Conservation (phyloP, 1,140 invertebrate genomes). For the Bombus turneri region DNA sequence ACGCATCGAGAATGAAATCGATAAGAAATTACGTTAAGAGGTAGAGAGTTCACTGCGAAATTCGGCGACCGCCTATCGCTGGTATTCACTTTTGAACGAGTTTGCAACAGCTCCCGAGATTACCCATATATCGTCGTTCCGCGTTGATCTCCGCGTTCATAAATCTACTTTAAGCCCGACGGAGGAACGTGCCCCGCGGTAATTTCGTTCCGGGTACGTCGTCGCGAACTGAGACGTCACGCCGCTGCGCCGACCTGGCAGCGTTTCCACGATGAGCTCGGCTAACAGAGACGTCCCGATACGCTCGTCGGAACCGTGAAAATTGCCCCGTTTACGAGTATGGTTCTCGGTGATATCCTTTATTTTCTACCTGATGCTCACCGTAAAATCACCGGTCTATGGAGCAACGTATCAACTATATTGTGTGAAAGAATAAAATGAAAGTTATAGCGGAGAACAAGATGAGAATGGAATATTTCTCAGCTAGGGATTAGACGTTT, state of each 20-base stretch:
- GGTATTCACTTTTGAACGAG: conserved; percentile 51
- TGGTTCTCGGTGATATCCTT: background rate
- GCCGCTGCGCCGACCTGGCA: conserved; percentile 19
- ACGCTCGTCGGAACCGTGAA: conserved; percentile 55
- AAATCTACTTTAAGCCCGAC: conserved; percentile 63
- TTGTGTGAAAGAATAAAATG: background rate
- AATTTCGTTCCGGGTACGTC: conserved; percentile 62
- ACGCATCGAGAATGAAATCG: background rate
- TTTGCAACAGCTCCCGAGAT: conserved; percentile 58
- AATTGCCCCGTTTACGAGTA: conserved; percentile 50
- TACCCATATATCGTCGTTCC: conserved; percentile 53
- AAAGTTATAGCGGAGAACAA: background rate
- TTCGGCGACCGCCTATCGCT: background rate
- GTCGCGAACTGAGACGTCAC: conserved; percentile 45
- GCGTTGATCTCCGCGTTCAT: conserved; percentile 55
- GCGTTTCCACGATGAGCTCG: conserved; percentile 36
- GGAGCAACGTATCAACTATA: too few relatives aligned
- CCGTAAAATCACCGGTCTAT: background rate
- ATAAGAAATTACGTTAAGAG: background rate
- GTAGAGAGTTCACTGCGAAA: background rate
- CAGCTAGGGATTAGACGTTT: background rate
- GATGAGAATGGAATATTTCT: background rate
- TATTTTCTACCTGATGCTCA: background rate
- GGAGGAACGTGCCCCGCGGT: conserved; percentile 53
- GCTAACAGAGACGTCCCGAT: conserved; percentile 64